Evolutionary conservation across 2,113 vertebrate genomes (phyloP), one percentile per base, ranked within the genome.

Genomic region (Ranitomeya variabilis): DNA sequence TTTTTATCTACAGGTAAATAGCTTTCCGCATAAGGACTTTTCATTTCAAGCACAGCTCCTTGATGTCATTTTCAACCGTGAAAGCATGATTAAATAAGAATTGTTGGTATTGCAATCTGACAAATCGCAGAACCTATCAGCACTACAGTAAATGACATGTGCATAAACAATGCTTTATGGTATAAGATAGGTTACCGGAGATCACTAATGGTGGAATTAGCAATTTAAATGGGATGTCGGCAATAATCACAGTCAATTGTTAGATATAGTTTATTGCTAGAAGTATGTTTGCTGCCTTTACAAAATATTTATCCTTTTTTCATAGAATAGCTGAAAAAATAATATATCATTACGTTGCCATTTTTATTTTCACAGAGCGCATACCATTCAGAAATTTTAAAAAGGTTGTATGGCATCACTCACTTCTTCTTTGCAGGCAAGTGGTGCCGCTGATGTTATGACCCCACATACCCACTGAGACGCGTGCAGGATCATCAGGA

Each of bases 1-100:
- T 60, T 31, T 64, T 45, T 51, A 83, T 51, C 37, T 59, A n/a
- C 60, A 83, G 80, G 80, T 83, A 83, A 83, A 83, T n/a, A 66
- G 18, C 60, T 83, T 83, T 51, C 37, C 37, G 21, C 31, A 83
- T 19, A 82, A 82, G 80, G 55, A 21, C 77, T 57, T 82, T 60
- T 82, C 80, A 66, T 64, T 51, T 83, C 60, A 21, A 83, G 60
- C 57, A 82, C 57, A 45, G 60, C 31, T 81, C 16, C 26, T 81
- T 81, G 80, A 81, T 81, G 57, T 8, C 7, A 19, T 45, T 62
- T 31, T 45, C 23, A 62, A 62, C 18, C 16, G 10, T 19, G 23
- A 83, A 64, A 64, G 59, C 51, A 83, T 66, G 59, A 83, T 51
- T 83, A 83, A 83, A 66, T 83, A 21, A 64, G 60, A 57, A 45